A percentile compares a stretch with the other conserved stretches of the same genome.
Conservation (phyloP, 2,113 vertebrate genomes). For the Gasterosteus nipponicus region DNA sequence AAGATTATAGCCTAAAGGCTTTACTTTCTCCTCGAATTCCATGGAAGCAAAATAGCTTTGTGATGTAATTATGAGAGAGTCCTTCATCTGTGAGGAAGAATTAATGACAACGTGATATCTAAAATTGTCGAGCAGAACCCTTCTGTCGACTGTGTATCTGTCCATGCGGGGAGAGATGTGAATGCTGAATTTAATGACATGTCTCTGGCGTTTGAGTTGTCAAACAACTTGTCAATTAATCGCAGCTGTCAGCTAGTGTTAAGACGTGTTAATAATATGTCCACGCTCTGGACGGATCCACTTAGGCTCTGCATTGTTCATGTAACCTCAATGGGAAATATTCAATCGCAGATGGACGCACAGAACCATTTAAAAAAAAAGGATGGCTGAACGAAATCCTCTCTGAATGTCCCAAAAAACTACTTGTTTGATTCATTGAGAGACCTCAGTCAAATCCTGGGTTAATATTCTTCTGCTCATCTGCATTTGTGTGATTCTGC, state of each 20-base stretch:
- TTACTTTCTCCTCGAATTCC: conserved; percentile 9
- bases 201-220: conserved; percentile 51
- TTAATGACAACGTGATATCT: conserved; percentile 22
- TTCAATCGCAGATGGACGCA: background rate
- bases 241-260: conserved; percentile 30
- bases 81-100: conserved; percentile 37
- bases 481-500: conserved; percentile 10
- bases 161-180: conserved; percentile 17
- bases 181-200: conserved; percentile 40
- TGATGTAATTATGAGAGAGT: conserved; percentile 19
- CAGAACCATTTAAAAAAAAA: conserved; percentile 6
- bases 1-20: background rate
- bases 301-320: conserved; percentile 17
- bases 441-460: background rate
- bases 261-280: conserved; percentile 26
- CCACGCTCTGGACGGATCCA: conserved; percentile 6
- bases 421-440: conserved; percentile 4
- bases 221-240: conserved; percentile 67
- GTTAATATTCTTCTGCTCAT: conserved; percentile 21
- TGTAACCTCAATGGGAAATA: conserved; percentile 28
- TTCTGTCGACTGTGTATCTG: conserved; percentile 31
- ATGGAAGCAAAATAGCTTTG: background rate
- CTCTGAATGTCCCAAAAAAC: conserved; percentile 29
- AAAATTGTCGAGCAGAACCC: conserved; percentile 15
- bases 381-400: conserved; percentile 27